These are phyloP conservation scores for Ophion ellenae DNA, from an alignment of 2,888 invertebrate genomes.

Conservation along the genomic window DNA sequence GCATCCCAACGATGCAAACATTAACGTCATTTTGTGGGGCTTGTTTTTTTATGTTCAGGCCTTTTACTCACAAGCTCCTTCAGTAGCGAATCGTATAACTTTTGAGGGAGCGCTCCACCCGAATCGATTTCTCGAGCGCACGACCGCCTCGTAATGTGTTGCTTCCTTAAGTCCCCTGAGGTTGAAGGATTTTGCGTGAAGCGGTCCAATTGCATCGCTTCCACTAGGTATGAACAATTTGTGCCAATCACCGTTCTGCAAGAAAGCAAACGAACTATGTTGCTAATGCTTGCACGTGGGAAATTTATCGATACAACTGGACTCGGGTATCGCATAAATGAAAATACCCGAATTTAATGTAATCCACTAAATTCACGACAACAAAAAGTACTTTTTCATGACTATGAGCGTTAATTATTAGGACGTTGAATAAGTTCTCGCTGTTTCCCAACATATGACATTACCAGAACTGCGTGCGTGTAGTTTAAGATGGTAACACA, in stretches of 20 bases:
- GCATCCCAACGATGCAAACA: no score
- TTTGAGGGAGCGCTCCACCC: conserved; percentile 94
- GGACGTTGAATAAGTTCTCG: no score
- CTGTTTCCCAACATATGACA: no score
- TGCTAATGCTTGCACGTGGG: neutral
- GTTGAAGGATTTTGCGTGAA: conserved; percentile 91
- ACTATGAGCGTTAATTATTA: no score
- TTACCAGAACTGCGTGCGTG: no score
- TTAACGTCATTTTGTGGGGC: no score
- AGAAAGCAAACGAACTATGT: neutral
- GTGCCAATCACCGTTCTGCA: conserved; percentile 85
- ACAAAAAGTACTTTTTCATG: no score
- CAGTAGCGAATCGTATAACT: conserved; percentile 90
- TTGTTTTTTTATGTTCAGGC: neutral
- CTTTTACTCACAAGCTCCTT: conserved; percentile 87
- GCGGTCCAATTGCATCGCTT: conserved; percentile 86
- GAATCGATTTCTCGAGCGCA: conserved; percentile 92
- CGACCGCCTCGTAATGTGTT: conserved; percentile 91
- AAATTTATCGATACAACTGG: neutral
- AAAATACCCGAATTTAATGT: no score
- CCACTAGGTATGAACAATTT: conserved; percentile 88
- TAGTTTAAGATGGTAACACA: no score
- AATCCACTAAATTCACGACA: no score
- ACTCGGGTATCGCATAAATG: neutral
- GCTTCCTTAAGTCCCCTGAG: conserved; percentile 90